Evolutionary conservation across 2,888 invertebrate genomes (phyloP).

Genomic region (Pristionchus exspectatus): DNA sequence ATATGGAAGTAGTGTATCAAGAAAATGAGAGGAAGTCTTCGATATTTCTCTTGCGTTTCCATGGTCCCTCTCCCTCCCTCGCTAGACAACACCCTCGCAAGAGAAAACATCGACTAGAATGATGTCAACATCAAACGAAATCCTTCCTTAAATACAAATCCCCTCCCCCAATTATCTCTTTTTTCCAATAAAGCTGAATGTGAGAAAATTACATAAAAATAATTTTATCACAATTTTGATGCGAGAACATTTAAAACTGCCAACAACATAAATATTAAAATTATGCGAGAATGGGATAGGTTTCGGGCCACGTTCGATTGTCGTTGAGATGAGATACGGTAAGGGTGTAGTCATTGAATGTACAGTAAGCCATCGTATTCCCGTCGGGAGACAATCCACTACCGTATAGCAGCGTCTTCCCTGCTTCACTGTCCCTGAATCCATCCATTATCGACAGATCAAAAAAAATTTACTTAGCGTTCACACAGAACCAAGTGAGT

Average conservation of each 20-base stretch:
- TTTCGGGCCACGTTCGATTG: neutral
- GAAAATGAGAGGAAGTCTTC: neutral
- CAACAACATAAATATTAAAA: neutral
- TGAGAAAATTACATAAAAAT: neutral
- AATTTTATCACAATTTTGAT: neutral
- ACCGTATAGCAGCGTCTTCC: conserved; percentile 50
- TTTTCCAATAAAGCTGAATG: neutral
- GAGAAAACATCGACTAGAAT: neutral
- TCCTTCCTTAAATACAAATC: neutral
- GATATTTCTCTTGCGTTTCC: neutral
- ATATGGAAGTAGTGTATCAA: neutral
- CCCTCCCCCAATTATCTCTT: neutral
- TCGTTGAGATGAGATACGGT: conserved; percentile 1
- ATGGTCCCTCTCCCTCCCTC: neutral
- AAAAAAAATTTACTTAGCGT: neutral
- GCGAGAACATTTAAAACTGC: neutral
- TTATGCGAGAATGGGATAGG: conserved; percentile 17
- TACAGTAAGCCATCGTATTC: conserved; percentile 44
- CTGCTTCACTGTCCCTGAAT: conserved; percentile 25
- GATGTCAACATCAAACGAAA: neutral
- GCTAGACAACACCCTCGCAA: neutral
- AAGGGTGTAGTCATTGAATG: conserved; percentile 53
- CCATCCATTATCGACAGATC: neutral
- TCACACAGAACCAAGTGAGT: too few relatives aligned
- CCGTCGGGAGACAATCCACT: conserved; percentile 50